phyloP scores from a whole-genome alignment of 2,797 vertebrate species.

The Enteromius trimaculatus region DNA sequence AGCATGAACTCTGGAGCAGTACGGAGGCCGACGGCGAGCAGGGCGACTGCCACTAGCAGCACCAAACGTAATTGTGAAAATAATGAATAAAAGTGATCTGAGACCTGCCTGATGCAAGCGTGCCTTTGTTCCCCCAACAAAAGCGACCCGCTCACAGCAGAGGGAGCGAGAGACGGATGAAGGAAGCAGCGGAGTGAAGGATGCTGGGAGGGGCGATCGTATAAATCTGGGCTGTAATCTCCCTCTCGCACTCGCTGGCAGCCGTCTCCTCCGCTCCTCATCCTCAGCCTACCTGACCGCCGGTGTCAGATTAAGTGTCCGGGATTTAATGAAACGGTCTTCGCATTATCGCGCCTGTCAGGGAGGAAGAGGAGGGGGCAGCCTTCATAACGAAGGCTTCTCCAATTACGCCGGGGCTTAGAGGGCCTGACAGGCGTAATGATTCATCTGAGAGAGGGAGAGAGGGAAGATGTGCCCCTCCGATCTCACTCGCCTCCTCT shows the following conservation, averaged over 20 bases:
- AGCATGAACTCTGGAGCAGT: neutral
- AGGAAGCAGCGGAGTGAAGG: constrained; percentile 27
- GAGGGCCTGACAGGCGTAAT: constrained; percentile 81
- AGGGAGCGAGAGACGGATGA: constrained; percentile 45
- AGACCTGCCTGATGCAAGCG: constrained; percentile 65
- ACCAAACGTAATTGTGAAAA: neutral
- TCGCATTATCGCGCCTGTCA: constrained; percentile 84
- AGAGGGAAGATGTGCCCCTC: constrained; percentile 22
- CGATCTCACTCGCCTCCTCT: constrained; percentile 70
- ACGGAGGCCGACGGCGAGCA: neutral
- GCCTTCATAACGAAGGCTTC: constrained; percentile 81
- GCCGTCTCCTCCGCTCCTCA: constrained; percentile 24
- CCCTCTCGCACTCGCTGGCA: constrained; percentile 15
- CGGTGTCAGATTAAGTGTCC: constrained; percentile 80
- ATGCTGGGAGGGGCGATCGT: constrained; percentile 31
- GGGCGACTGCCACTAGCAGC: neutral
- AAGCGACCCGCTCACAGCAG: constrained; percentile 64
- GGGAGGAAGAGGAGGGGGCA: constrained; percentile 59
- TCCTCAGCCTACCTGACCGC: constrained; percentile 69
- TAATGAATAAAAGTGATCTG: constrained; percentile 7
- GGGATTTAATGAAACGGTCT: constrained; percentile 84
- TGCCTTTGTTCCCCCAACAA: constrained; percentile 68
- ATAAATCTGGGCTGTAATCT: constrained; percentile 50
- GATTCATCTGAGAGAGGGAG: constrained; percentile 73
- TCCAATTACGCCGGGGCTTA: constrained; percentile 84